Evolutionary conservation across 1,140 invertebrate genomes (phyloP), one percentile per base, ranked within the genome.

Genomic region (Uloborus diversus): DNA sequence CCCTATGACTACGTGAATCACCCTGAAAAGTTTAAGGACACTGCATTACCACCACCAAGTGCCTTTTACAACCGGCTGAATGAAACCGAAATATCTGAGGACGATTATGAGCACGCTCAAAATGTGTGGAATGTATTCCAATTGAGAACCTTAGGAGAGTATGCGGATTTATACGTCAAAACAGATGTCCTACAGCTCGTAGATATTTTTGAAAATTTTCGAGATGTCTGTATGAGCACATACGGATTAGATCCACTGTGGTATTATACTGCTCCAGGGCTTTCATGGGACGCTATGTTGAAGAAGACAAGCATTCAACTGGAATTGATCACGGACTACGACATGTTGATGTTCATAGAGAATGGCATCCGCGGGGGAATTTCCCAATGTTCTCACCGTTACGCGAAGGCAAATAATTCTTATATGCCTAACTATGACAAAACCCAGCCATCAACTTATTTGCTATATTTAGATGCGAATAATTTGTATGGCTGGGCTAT

Each of bases 361-460:
- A 20, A 51, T n/a, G 79, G 69, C 27, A 82, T 81, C n/a, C 57
- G 83, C 56, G 82, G 83, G 3, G 82, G 83, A 23, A 81, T 85
- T 13, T 49, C 65, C 20, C 80, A 81, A 49, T 35, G 69, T 17
- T 49, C 65, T 17, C 81, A 83, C 30, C 47, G 81, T 80, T 80
- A 84, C 81, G 73, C 49, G 11, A 81, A 82, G 64, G 83, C 83
- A 3, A 85, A 85, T 57, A 84, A 85, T 57, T 70, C 68, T 51
- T 78, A 84, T 70, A 37, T 82, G 0, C n/a, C 23, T 49, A 47
- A 81, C 57, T 83, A 81, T 75, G 59, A 83, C 69, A 25, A 35
- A 13, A 30, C 59, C 1, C 75, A 84, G 66, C 27, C 37, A 65
- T 49, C 23, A 4, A 82, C 14, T 11, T 83, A 84, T 37, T 33